These are phyloP conservation scores for Steromphala cineraria DNA, from an alignment of 2,888 invertebrate genomes.

Conservation along the genomic window DNA sequence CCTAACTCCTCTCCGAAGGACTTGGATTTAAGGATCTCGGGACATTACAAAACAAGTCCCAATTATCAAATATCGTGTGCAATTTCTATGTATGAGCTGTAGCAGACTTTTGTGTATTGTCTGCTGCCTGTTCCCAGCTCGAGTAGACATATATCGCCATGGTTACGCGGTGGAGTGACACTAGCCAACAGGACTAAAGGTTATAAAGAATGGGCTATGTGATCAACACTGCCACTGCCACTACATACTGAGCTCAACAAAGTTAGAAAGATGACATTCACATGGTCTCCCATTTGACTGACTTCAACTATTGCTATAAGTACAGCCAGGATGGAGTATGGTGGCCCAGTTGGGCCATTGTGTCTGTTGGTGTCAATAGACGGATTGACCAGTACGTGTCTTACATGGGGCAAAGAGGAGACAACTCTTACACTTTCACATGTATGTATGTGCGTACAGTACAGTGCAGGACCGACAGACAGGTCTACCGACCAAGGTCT, in stretches of 20 bases:
- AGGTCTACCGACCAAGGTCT: neutral
- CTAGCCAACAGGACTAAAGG: constrained; percentile 8
- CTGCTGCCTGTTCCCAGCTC: neutral
- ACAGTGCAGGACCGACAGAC: neutral
- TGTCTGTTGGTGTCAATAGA: constrained; percentile 3
- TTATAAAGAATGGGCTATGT: constrained; percentile 1
- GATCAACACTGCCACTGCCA: neutral
- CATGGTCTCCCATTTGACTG: constrained; percentile 3
- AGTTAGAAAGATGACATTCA: neutral
- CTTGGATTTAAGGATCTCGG: constrained; percentile 10
- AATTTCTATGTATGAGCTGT: constrained; percentile 15
- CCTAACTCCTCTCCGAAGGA: constrained; percentile 1
- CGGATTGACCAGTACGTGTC: constrained; percentile 3
- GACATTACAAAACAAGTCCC: constrained; percentile 13
- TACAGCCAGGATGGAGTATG: neutral
- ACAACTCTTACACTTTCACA: constrained; percentile 21
- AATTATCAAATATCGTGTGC: constrained; percentile 13
- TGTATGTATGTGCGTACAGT: constrained; percentile 16
- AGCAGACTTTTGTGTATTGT: constrained; percentile 1
- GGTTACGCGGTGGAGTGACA: constrained; percentile 7
- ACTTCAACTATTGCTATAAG: neutral
- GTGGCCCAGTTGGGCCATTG: neutral
- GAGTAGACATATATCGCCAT: neutral
- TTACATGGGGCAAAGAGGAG: constrained; percentile 15
- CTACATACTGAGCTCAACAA: constrained; percentile 4